Percentiles rank a stretch among this genome's conserved stretches.
Evolutionary conservation across 2,797 vertebrate species (phyloP).

Genomic region (Lophura swinhoii): DNA sequence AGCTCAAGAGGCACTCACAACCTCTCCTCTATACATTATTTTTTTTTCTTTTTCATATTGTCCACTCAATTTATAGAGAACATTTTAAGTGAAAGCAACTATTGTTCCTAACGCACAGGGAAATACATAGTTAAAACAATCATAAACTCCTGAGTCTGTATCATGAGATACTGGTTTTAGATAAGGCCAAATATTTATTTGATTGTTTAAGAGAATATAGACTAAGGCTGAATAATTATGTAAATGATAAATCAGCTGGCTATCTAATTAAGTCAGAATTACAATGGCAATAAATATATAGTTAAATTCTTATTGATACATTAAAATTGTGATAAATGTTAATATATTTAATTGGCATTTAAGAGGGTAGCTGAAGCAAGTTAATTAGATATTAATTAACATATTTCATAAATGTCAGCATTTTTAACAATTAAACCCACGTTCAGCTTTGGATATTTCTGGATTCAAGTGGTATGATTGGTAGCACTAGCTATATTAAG

Average conservation of each 20-base stretch:
- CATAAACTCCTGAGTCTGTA: background rate
- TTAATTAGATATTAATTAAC: slow-evolving; percentile 76
- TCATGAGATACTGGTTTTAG: background rate
- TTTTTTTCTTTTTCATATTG: background rate
- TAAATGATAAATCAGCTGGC: slow-evolving; percentile 66
- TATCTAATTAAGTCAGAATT: slow-evolving; percentile 75
- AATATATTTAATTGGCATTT: slow-evolving; percentile 78
- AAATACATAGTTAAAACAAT: background rate
- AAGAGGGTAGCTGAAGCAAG: slow-evolving; percentile 68
- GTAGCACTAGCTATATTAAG: background rate
- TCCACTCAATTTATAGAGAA: background rate
- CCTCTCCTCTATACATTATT: fast-evolving
- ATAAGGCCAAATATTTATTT: background rate
- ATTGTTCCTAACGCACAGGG: background rate
- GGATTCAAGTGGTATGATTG: background rate
- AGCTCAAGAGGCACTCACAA: background rate
- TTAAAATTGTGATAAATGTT: slow-evolving; percentile 70
- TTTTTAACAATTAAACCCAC: slow-evolving; percentile 58
- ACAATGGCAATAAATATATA: slow-evolving; percentile 70
- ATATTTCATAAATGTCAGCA: slow-evolving; percentile 68
- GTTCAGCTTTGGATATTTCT: background rate
- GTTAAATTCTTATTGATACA: slow-evolving; percentile 74
- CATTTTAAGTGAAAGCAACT: background rate
- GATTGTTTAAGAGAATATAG: slow-evolving; percentile 51
- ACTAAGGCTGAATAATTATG: slow-evolving; percentile 59